These are phyloP conservation scores for Lordiphosa andalusiaca DNA, from an alignment of 2,888 invertebrate genomes.

Conservation along the genomic window DNA sequence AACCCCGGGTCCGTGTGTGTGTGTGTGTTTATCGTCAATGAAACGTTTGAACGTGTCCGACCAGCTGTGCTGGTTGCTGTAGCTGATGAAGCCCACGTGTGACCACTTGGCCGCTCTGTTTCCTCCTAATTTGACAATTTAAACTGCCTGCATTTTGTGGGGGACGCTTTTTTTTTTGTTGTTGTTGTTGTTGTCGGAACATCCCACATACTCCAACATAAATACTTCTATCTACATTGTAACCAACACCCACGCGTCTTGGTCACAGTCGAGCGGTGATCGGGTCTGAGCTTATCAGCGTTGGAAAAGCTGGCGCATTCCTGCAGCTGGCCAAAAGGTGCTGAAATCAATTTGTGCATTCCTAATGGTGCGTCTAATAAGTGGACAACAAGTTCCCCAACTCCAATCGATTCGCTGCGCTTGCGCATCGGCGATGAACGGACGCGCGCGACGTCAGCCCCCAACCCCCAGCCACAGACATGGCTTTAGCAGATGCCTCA, in stretches of 20 bases:
- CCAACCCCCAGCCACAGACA: too few species aligned
- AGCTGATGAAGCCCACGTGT: slow-evolving; percentile 21
- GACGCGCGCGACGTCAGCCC: too few species aligned
- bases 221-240: not conserved
- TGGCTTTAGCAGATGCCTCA: slow-evolving; percentile 10
- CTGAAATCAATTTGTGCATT: slow-evolving; percentile 47
- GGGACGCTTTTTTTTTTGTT: slow-evolving; percentile 1
- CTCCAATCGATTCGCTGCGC: slow-evolving; percentile 43
- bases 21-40: slow-evolving; percentile 27
- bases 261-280: slow-evolving; percentile 1
- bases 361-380: slow-evolving; percentile 33
- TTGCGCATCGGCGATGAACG: slow-evolving; percentile 26
- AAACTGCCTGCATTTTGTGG: slow-evolving; percentile 36
- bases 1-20: slow-evolving; percentile 1
- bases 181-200: slow-evolving; percentile 15
- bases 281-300: not conserved
- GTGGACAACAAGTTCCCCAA: slow-evolving; percentile 15
- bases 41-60: slow-evolving; percentile 44
- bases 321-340: slow-evolving; percentile 28
- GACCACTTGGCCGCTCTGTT: slow-evolving; percentile 38
- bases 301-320: slow-evolving; percentile 28
- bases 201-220: slow-evolving; percentile 9
- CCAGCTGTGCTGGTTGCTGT: slow-evolving; percentile 7
- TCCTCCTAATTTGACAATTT: slow-evolving; percentile 57
- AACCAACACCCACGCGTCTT: slow-evolving; percentile 17